Base-by-base conservation (phyloP, 2,113 vertebrate genomes). In the Chaetodon trifascialis region DNA sequence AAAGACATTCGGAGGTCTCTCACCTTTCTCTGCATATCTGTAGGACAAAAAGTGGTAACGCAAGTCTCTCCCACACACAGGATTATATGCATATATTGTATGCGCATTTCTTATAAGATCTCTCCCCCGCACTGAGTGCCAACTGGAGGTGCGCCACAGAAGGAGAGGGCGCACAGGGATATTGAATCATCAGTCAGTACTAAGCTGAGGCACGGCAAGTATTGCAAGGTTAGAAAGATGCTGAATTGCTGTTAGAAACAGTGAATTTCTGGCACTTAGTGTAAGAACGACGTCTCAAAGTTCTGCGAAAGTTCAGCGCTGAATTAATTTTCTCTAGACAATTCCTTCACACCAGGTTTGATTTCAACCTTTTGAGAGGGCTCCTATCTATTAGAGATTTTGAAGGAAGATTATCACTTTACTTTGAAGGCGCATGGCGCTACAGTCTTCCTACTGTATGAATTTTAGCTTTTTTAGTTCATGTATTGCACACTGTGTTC, bases 151-250 rank as follows among this genome's bases (percentile, higher is more conserved):
- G 7, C 16, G 66, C 77, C 83, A 86, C 70, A 51, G 38, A 58
- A 51, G 19, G 25, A 73, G 68, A 66, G 21, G 66, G 17, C 4
- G 2, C 30, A 25, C 49, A 15, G 69, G 65, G 54, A 79, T 77
- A 85, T 34, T 80, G 78, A 88, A 63, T 82, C 68, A 86, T 73
- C 64, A 64, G 55, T 75, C n/a, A 66, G 16, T 40, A 19, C 23
- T 42, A 30, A 78, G 73, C 71, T 21, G 14, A 76, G 56, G 25
- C 38, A 47, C 0, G 1, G 21, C 23, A 74, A 77, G 38, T 58
- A 23, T 12, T 40, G 49, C 14, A 66, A 70, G 77, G 80, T 66
- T 51, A 40, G 11, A 70, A 76, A 77, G 44, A 52, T 62, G 34
- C 56, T 56, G 64, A 85, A 72, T 21, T 21, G 34, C 34, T 0